Percentiles rank a stretch among this genome's conserved stretches.
Evolutionary conservation across 2,797 vertebrate species (phyloP).

Genomic region (Characodon lateralis): DNA sequence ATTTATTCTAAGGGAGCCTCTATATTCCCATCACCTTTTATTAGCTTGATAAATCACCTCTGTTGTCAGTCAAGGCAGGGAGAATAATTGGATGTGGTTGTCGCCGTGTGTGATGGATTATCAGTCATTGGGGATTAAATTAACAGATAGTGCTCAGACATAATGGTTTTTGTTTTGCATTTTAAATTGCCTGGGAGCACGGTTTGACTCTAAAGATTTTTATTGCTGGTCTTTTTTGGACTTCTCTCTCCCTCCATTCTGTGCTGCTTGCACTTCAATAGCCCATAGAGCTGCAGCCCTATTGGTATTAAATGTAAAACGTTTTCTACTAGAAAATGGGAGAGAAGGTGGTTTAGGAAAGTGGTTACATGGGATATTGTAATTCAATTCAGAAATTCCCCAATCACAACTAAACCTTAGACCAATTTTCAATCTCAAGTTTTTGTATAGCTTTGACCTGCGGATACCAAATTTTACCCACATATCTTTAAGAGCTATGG

Average conservation of each 20-base stretch:
- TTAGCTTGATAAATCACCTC: conserved; percentile 99
- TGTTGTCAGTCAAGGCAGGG: conserved; percentile 99
- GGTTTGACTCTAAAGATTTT: conserved; percentile 91
- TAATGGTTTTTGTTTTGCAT: conserved; percentile 99
- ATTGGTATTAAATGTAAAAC: conserved; percentile 58
- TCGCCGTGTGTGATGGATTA: conserved; percentile 99
- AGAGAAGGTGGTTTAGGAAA: conserved; percentile 10
- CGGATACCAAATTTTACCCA: too few species aligned
- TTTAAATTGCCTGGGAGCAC: conserved; percentile 97
- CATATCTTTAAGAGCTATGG: too few species aligned
- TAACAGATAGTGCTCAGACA: conserved; percentile 99
- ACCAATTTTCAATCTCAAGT: background rate
- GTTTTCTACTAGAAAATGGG: conserved; percentile 33
- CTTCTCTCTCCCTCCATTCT: conserved; percentile 34
- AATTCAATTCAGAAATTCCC: conserved; percentile 38
- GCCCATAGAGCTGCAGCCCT: conserved; percentile 41
- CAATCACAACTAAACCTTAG: background rate
- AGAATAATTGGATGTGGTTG: conserved; percentile 99
- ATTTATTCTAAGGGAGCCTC: conserved; percentile 89
- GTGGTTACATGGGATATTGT: conserved; percentile 22
- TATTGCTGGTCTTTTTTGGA: conserved; percentile 83
- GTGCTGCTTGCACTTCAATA: conserved; percentile 50
- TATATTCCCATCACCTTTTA: conserved; percentile 99
- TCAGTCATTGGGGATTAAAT: conserved; percentile 99
- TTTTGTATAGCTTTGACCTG: background rate